Conservation (phyloP, 2,888 invertebrate species). For the Lasius fuliginosus region DNA sequence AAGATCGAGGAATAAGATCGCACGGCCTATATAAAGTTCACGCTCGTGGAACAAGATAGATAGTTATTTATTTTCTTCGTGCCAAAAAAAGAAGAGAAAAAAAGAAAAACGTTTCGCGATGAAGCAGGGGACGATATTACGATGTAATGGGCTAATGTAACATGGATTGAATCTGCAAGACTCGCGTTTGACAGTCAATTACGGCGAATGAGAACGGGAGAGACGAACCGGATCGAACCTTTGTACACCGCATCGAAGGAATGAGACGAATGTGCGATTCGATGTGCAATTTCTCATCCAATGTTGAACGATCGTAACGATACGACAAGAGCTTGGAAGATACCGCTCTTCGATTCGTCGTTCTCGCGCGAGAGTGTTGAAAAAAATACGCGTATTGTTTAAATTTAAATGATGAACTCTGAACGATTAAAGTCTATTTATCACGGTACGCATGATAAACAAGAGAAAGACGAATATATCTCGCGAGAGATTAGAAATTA, state of each 20-base stretch:
- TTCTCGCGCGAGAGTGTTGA: slow-evolving; percentile 35
- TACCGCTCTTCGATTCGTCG: slow-evolving; percentile 38
- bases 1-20: slow-evolving; percentile 38
- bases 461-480: slow-evolving; percentile 22
- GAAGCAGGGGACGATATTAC: neutral
- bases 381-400: slow-evolving; percentile 32
- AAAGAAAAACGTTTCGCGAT: neutral
- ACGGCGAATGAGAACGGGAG: slow-evolving; percentile 6
- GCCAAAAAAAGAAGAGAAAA: slow-evolving; percentile 20
- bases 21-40: slow-evolving; percentile 45
- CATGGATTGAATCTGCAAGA: slow-evolving; percentile 5
- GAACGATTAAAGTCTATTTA: slow-evolving; percentile 22
- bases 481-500: slow-evolving; percentile 39
- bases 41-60: slow-evolving; percentile 34
- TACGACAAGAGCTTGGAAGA: slow-evolving; percentile 3
- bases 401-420: slow-evolving; percentile 32
- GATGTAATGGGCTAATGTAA: neutral
- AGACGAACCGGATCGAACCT: neutral
- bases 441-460: slow-evolving; percentile 12
- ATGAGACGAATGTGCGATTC: slow-evolving; percentile 22
- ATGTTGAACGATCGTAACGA: slow-evolving; percentile 21
- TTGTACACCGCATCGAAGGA: neutral
- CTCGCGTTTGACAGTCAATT: slow-evolving; percentile 45
- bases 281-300: slow-evolving; percentile 27
- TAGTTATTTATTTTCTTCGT: slow-evolving; percentile 53